Base-by-base conservation (phyloP, 2,113 vertebrate genomes). In the Cephalopholis sonnerati region DNA sequence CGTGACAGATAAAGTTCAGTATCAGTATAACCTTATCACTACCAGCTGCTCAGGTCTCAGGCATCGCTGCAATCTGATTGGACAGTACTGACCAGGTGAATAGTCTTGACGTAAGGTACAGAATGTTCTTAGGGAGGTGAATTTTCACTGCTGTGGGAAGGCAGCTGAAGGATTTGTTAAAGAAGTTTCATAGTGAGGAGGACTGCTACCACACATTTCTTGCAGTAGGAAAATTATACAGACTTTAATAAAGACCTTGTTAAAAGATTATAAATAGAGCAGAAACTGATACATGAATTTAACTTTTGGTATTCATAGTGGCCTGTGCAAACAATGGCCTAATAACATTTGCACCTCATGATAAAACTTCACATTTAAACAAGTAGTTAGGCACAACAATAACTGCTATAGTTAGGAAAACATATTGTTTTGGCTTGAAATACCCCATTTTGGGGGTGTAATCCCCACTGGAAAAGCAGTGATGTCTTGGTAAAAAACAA, bases 41-140 rank as follows among this genome's bases (percentile, higher is more conserved):
- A 63, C 65, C 93, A 89, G 87, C 84, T 94, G 93, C 83, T 81
- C 46, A 5, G 79, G 70, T 93, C 93, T 81, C 90, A 91, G 75
- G 82, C 55, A 61, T 9, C 9, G 27, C 78, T 32, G 61, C 48
- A 15, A 27, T 22, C 22, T 16, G 68, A 80, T 25, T 61, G 66
- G 78, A 82, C 76, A 17, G 51, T 10, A 44, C 39, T 73, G 83
- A 74, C 78, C 74, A 72, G 74, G 78, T 63, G 72, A 78, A 63
- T 1, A 0, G 20, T 64, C 25, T 50, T 53, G 54, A 77, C 27
- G 39, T 51, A 1, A 74, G 62, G 71, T 36, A 69, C 74, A 62
- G n/a, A 54, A 64, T 87, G 81, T 86, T 73, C 29, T 61, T 61
- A 10, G 39, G 70, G 71, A 62, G 44, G 16, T 39, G 24, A 58